Conservation (phyloP, 2,113 vertebrate species). For the Lycaon pictus region DNA sequence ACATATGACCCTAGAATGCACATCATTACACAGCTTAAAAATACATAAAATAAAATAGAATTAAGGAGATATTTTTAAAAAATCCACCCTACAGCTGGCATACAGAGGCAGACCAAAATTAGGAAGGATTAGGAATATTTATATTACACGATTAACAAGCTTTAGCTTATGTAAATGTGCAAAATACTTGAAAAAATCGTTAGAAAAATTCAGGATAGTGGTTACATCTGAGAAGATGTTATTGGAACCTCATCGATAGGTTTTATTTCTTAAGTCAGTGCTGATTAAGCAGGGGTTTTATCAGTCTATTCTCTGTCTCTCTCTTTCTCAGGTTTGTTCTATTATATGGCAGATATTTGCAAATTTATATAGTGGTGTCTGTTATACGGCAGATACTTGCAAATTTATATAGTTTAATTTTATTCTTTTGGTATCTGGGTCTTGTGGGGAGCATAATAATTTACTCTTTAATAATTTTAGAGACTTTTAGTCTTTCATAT, state of each 20-base stretch:
- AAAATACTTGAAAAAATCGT: neutral
- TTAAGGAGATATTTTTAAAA: neutral
- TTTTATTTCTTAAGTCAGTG: neutral
- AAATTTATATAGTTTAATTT: neutral
- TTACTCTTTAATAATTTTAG: neutral
- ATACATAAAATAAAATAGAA: neutral
- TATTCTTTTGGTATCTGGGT: neutral
- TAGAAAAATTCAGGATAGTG: neutral
- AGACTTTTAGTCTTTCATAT: neutral
- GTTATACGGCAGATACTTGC: neutral
- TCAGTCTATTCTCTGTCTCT: neutral
- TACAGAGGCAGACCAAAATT: neutral
- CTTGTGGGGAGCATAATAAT: neutral
- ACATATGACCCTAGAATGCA: neutral
- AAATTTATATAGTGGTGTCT: neutral
- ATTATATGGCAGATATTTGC: neutral
- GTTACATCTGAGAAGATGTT: neutral
- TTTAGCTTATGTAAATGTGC: neutral
- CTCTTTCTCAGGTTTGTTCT: neutral
- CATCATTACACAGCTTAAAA: neutral
- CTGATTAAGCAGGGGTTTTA: neutral
- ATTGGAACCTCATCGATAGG: neutral
- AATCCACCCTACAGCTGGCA: neutral
- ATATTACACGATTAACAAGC: neutral
- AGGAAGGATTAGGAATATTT: neutral